phyloP scores from a whole-genome alignment of 2,113 vertebrate genomes.

The Lophius piscatorius region DNA sequence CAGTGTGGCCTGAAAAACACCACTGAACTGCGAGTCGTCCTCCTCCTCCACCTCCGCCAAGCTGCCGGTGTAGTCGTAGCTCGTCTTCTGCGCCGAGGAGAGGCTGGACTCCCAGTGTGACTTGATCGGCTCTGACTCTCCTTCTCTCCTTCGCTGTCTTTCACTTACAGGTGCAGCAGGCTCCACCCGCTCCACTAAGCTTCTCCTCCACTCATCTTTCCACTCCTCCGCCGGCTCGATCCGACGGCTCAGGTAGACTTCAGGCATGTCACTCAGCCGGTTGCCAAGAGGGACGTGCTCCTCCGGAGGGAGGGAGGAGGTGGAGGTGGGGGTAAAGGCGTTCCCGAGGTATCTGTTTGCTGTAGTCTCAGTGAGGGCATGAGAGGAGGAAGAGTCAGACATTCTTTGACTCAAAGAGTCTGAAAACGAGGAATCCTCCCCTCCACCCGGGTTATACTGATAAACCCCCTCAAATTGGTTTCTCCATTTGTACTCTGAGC shows the following conservation, averaged over 20 bases:
- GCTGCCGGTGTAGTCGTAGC: not conserved
- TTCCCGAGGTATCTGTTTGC: conserved; percentile 18
- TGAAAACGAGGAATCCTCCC: not conserved
- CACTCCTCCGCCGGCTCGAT: conserved; percentile 36
- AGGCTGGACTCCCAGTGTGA: conserved; percentile 23
- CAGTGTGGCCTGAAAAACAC: conserved; percentile 73
- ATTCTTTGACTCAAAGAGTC: conserved; percentile 17
- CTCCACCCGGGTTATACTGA: conserved; percentile 3
- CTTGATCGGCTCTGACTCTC: conserved; percentile 39
- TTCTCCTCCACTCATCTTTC: conserved; percentile 43
- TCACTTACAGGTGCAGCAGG: conserved; percentile 58
- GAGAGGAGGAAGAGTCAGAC: conserved; percentile 9
- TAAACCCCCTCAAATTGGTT: conserved; percentile 33
- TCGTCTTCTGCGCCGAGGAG: conserved; percentile 1
- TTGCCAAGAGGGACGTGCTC: conserved; percentile 23
- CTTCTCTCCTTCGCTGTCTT: conserved; percentile 24
- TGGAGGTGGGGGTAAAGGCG: conserved; percentile 7
- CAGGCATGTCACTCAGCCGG: conserved; percentile 40
- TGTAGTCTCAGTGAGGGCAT: conserved; percentile 4
- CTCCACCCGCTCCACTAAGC: conserved; percentile 65
- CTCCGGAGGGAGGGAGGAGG: conserved; percentile 27
- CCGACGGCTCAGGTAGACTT: conserved; percentile 46
- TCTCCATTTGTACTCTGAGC: conserved; percentile 36
- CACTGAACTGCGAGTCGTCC: conserved; percentile 24
- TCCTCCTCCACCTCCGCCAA: not conserved